Evolutionary conservation across 1,140 invertebrate species (phyloP).

Genomic region (Drosophila elegans): DNA sequence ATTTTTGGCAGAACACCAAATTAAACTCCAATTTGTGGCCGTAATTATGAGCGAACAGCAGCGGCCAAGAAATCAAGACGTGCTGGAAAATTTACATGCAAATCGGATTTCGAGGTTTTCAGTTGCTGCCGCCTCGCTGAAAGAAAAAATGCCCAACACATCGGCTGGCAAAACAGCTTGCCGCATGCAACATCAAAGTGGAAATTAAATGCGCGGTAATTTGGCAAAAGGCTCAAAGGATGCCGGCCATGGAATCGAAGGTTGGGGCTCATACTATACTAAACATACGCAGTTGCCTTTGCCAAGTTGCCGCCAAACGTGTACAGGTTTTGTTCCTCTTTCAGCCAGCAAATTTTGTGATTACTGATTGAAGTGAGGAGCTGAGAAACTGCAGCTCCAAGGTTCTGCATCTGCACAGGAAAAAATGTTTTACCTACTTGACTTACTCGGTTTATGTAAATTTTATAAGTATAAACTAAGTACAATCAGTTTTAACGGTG

Average conservation of each 20-base stretch:
- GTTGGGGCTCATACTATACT: background rate
- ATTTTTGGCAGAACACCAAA: conserved; percentile 36
- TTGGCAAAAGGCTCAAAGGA: conserved; percentile 84
- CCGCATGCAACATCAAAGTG: conserved; percentile 84
- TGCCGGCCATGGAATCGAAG: conserved; percentile 57
- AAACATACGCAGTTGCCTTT: conserved; percentile 49
- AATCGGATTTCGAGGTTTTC: conserved; percentile 54
- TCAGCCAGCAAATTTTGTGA: conserved; percentile 67
- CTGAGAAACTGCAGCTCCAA: conserved; percentile 34
- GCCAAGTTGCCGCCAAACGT: conserved; percentile 66
- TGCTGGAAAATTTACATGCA: conserved; percentile 71
- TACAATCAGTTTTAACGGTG: too few species aligned
- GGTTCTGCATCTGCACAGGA: conserved; percentile 6
- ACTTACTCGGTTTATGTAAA: too few species aligned
- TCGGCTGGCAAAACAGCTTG: conserved; percentile 59
- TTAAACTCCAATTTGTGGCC: conserved; percentile 40
- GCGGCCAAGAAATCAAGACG: conserved; percentile 27
- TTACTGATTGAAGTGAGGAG: conserved; percentile 76
- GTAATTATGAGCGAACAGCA: conserved; percentile 61
- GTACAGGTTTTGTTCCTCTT: conserved; percentile 62
- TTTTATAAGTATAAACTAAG: too few species aligned
- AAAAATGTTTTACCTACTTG: background rate
- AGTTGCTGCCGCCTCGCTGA: conserved; percentile 26
- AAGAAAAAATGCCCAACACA: conserved; percentile 54
- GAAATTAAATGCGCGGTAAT: conserved; percentile 84